Conservation (phyloP, 2,113 vertebrate species). For the Nicator chloris region DNA sequence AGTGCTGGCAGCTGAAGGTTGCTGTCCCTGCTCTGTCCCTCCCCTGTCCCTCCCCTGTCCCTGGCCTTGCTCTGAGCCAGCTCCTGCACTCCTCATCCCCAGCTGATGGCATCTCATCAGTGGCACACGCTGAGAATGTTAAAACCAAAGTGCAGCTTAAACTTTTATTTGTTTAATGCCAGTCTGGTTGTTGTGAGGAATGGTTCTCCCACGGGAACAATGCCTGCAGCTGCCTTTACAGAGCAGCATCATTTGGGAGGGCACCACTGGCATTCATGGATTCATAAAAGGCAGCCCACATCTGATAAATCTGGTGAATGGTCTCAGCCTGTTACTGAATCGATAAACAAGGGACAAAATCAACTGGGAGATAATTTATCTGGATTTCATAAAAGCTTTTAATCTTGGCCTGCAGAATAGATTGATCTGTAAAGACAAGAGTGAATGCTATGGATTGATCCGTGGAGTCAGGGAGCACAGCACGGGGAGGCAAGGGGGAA, state of each 20-base stretch:
- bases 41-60: neutral
- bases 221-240: neutral
- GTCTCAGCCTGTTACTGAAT: constrained; percentile 23
- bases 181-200: neutral
- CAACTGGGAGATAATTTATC: constrained; percentile 27
- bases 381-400: constrained; percentile 49
- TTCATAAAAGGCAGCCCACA: neutral
- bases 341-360: constrained; percentile 57
- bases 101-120: neutral
- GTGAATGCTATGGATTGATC: constrained; percentile 11
- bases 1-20: neutral
- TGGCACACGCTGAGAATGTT: neutral
- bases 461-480: neutral
- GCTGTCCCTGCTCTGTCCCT: neutral
- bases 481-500: neutral
- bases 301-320: constrained; percentile 43
- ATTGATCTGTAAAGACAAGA: constrained; percentile 26
- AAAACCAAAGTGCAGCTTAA: neutral
- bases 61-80: neutral
- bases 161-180: neutral
- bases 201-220: neutral
- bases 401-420: neutral
- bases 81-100: neutral
- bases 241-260: constrained; percentile 1
- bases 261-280: neutral